A percentile compares a stretch with the other conserved stretches of the same genome.
These are phyloP conservation scores for Nyctalus aviator DNA, from an alignment of 2,797 vertebrate genomes.

Conservation along the genomic window DNA sequence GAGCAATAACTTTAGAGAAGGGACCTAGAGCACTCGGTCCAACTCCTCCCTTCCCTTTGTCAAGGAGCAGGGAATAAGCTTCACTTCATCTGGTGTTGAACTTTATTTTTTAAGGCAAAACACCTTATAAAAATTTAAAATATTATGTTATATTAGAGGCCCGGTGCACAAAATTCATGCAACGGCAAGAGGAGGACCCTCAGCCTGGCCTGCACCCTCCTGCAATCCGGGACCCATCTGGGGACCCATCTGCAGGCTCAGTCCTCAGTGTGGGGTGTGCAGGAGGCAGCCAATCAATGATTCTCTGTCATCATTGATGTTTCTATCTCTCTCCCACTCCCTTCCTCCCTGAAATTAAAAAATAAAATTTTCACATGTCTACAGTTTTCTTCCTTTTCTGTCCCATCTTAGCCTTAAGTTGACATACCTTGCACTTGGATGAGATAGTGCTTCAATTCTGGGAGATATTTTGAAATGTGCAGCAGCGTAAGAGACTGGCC, in stretches of 20 bases:
- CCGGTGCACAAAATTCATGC: too few relatives aligned
- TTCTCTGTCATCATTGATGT: too few relatives aligned
- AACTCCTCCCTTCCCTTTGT: background rate
- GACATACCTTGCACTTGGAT: slow-evolving; percentile 70
- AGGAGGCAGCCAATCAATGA: too few relatives aligned
- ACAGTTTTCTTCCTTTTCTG: background rate
- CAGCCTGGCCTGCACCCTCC: too few relatives aligned
- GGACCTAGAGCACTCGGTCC: background rate
- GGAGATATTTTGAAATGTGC: slow-evolving; percentile 29
- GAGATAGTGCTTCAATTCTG: slow-evolving; percentile 78
- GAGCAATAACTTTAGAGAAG: background rate
- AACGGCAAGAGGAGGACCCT: too few relatives aligned
- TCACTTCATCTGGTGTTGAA: background rate
- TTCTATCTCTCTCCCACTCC: too few relatives aligned
- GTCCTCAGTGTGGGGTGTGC: too few relatives aligned
- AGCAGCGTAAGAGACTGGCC: slow-evolving; percentile 82
- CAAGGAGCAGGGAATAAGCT: background rate
- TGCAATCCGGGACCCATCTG: too few relatives aligned
- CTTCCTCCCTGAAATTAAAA: too few relatives aligned
- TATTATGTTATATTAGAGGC: background rate
- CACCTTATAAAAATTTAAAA: background rate
- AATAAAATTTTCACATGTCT: background rate
- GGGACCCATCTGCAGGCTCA: too few relatives aligned
- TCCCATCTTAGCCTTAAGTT: slow-evolving; percentile 42
- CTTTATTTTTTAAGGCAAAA: slow-evolving; percentile 39